Base-by-base conservation (phyloP, 2,888 invertebrate species). In the Tetheella fluctuosa region DNA sequence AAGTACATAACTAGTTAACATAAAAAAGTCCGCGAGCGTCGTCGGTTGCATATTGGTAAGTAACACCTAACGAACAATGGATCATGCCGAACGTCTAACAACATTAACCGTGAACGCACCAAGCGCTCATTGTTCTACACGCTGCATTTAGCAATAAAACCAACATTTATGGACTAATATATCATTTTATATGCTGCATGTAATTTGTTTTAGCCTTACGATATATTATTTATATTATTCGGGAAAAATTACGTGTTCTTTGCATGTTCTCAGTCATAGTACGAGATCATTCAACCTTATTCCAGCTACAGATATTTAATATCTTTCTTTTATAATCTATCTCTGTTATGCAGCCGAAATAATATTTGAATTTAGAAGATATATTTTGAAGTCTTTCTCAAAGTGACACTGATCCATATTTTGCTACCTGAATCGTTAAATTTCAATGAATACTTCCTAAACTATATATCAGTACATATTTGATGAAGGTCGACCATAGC, bases 11-110 rank as follows among this genome's bases (percentile, higher is more conserved):
- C 48, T 20, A 5, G 48, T 20, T 10, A 48, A 20, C 10, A 48
- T 20, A 20, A 34, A 53, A 17, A 20, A 30, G 17, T 52, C 58
- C 37, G 34, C 20, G 62, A 52, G 70, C 58, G 58, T 61, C 60
- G 63, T 52, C 60, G 54, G 59, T 55, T 53, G 63, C 61, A 53
- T 62, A 58, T 64, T 63, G 60, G 64, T 61, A 68, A 64, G 67
- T 64, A 69, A 65, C 62, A 60, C 59, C 20, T 61, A 34, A 53
- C 58, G 67, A 77, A 80, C 80, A 79, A 79, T 79, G 66, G 74
- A 60, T 60, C 73, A 68, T 76, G 68, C 65, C 54, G 20, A 53
- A 53, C 52, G 53, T 55, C 61, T 63, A 68, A 74, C 69, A 74
- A 74, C 74, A 75, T 67, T 60, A 72, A 59, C 68, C 62, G 67